Base-by-base conservation (phyloP, 2,113 vertebrate genomes). In the Otis tarda region DNA sequence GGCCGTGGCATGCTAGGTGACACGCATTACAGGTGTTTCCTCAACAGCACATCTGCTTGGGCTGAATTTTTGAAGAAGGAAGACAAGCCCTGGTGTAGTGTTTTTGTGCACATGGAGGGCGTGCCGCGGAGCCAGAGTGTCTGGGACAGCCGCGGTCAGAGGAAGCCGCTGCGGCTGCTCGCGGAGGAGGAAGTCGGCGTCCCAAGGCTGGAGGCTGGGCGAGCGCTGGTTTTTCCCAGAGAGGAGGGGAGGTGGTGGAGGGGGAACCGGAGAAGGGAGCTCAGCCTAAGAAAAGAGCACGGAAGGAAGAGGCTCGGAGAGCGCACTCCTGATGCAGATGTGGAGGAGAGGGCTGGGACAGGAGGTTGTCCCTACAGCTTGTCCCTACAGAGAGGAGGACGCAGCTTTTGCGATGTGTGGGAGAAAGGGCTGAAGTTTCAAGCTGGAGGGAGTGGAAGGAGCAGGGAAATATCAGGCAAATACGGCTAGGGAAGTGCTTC, bases 61-160 rank as follows among this genome's bases (percentile, higher is more conserved):
- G 75, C 18, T 52, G 67, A 31, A 9, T 10, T 63, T 92, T 49
- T 77, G 92, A 73, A 71, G 41, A 20, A 90, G 77, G 33, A 86
- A 95, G 87, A 75, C 83, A 83, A 95, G 83, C 31, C 74, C 55
- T 47, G 75, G 19, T 68, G 49, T 12, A 41, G 91, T 93, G 96
- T 57, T 96, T 94, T 60, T 76, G 80, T 91, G 93, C 87, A 73
- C 12, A 31, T 37, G 69, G 91, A 94, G 93, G 95, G 96, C 63
- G 97, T 96, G 94, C 94, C 12, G 3, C 4, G 96, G 97, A 97
- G 97, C 96, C 97, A 96, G 93, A 95, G 89, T 92, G 97, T 97
- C 97, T 97, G 97, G 97, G 91, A 92, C 91, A 81, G 96, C 82
- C 1, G 25, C 64, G n/a, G 94, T 79, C 96, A 96, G 94, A 97